phyloP scores from a whole-genome alignment of 1,140 invertebrate genomes.

The Macrosteles quadrilineatus region DNA sequence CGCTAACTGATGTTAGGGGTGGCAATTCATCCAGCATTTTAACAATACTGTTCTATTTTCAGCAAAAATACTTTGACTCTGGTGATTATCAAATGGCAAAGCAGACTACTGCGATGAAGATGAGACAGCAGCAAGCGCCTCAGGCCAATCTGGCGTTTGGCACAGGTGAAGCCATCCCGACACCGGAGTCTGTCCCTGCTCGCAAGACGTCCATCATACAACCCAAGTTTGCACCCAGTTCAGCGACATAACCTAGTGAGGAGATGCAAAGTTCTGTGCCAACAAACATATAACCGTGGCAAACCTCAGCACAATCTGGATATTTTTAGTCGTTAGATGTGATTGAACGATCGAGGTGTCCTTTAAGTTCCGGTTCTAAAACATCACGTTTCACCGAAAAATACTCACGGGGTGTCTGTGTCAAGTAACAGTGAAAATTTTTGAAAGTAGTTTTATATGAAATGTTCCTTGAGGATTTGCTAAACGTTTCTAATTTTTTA shows the following conservation, averaged over 20 bases:
- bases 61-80: constrained; percentile 99
- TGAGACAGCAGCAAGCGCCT: constrained; percentile 59
- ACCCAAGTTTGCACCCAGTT: constrained; percentile 52
- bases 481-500: no score
- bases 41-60: no score
- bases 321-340: no score
- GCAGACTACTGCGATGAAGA: constrained; percentile 73
- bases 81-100: constrained; percentile 99
- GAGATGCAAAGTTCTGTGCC: background rate
- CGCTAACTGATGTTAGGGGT: no score
- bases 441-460: no score
- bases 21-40: no score
- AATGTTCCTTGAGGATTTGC: no score
- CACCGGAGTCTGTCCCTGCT: constrained; percentile 86
- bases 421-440: no score
- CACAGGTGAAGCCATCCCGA: constrained; percentile 94
- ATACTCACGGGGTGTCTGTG: no score
- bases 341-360: no score
- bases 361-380: no score
- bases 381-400: no score
- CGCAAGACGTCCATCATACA: constrained; percentile 93
- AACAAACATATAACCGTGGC: background rate
- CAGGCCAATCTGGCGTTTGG: constrained; percentile 51
- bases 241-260: constrained; percentile 33
- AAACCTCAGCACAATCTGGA: background rate